These are phyloP conservation scores for Phthorimaea operculella DNA, from an alignment of 1,140 invertebrate species.

Conservation along the genomic window DNA sequence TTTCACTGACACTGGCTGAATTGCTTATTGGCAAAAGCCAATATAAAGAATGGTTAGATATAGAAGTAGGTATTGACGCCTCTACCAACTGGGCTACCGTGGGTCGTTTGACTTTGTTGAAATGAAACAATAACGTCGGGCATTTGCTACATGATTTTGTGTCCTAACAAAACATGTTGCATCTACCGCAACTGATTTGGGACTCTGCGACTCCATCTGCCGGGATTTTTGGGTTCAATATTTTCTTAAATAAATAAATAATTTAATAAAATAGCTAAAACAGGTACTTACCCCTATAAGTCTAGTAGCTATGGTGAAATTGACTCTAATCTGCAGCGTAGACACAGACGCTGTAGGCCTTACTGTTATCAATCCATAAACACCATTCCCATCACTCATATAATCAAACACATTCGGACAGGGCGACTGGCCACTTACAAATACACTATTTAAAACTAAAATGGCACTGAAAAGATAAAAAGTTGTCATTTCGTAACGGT, in stretches of 20 bases:
- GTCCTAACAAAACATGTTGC: too few relatives aligned
- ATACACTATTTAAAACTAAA: neutral
- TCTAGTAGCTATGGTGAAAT: constrained; percentile 30
- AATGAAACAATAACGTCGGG: neutral
- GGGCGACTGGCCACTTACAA: constrained; percentile 19
- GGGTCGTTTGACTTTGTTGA: too few relatives aligned
- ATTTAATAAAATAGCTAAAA: neutral
- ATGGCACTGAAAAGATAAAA: neutral
- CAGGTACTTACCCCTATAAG: constrained; percentile 26
- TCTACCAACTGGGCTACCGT: too few relatives aligned
- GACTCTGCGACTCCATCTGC: neutral
- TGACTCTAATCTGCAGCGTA: constrained; percentile 17
- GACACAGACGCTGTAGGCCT: constrained; percentile 15
- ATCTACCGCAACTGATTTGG: neutral
- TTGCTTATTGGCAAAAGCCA: too few relatives aligned
- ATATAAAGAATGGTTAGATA: too few relatives aligned
- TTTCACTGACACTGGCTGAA: too few relatives aligned
- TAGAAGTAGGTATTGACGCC: too few relatives aligned
- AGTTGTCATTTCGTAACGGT: too few relatives aligned
- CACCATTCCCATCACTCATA: constrained; percentile 15
- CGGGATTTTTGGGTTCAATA: neutral
- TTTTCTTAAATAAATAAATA: neutral
- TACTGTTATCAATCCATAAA: constrained; percentile 22
- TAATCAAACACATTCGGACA: constrained; percentile 31
- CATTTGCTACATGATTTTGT: too few relatives aligned